These are phyloP conservation scores for Cebidichthys violaceus DNA, from an alignment of 2,113 vertebrate genomes.

Conservation along the genomic window DNA sequence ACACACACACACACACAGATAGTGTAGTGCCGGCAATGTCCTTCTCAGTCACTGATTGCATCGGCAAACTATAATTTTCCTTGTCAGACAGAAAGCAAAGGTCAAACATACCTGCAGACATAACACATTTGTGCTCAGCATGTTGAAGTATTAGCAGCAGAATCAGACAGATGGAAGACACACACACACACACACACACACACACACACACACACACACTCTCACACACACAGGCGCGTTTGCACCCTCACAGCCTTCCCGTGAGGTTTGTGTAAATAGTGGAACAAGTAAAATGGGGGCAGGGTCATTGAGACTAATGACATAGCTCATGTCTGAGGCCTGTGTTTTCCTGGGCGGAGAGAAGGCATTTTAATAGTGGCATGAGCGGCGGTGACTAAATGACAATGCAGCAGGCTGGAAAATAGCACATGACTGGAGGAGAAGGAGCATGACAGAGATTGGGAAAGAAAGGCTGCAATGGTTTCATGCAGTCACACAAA, in stretches of 20 bases:
- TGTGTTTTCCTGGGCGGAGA: conserved; percentile 64
- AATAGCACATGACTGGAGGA: conserved; percentile 42
- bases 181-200: conserved; percentile 6
- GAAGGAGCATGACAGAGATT: conserved; percentile 13
- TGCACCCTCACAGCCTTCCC: conserved; percentile 21
- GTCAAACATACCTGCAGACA: conserved; percentile 61
- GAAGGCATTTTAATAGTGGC: conserved; percentile 47
- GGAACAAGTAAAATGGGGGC: conserved; percentile 51
- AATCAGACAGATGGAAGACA: conserved; percentile 27
- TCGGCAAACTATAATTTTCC: conserved; percentile 47
- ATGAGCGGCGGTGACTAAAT: conserved; percentile 64
- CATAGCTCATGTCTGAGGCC: conserved; percentile 52
- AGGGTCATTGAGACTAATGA: conserved; percentile 67
- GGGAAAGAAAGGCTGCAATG: not conserved
- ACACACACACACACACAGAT: conserved; percentile 23
- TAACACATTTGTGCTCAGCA: conserved; percentile 36
- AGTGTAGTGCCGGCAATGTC: not conserved
- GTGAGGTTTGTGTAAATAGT: conserved; percentile 54
- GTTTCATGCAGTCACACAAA: conserved; percentile 28
- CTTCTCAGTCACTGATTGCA: conserved; percentile 48
- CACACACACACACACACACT: not conserved
- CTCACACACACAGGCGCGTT: not conserved
- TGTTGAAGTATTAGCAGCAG: conserved; percentile 40
- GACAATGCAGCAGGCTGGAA: conserved; percentile 61
- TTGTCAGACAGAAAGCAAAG: conserved; percentile 52